Conservation (phyloP, 2,797 vertebrate species). For the Pelodytes ibericus region DNA sequence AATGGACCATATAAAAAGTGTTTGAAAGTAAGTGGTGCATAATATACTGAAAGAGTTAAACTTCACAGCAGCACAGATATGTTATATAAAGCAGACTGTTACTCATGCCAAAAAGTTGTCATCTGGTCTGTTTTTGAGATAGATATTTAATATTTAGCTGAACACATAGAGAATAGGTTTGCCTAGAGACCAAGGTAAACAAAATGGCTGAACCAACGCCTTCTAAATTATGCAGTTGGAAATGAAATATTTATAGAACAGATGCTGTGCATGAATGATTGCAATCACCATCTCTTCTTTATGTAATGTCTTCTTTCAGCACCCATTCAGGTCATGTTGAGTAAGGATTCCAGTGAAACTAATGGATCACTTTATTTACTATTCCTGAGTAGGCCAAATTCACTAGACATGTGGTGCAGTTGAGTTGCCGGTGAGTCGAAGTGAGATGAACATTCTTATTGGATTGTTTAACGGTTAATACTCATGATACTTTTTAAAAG, state of each 20-base stretch:
- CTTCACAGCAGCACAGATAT: background rate
- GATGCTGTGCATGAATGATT: background rate
- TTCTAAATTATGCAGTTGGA: constrained; percentile 22
- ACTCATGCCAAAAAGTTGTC: background rate
- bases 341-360: background rate
- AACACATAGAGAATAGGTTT: background rate
- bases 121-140: background rate
- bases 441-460: no score
- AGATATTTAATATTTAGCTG: background rate
- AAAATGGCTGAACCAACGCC: constrained; percentile 11
- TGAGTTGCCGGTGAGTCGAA: no score
- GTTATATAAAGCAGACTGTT: background rate
- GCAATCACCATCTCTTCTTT: constrained; percentile 1
- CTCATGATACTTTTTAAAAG: no score
- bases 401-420: no score
- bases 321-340: background rate
- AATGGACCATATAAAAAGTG: no score
- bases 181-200: constrained; percentile 8
- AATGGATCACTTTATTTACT: constrained; percentile 1
- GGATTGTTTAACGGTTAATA: no score
- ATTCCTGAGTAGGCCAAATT: background rate
- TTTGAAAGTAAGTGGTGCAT: no score
- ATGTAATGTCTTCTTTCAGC: background rate
- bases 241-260: constrained; percentile 31
- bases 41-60: no score